Evolutionary conservation across 2,797 vertebrate genomes (phyloP).

Genomic region (Poecilia wingei): DNA sequence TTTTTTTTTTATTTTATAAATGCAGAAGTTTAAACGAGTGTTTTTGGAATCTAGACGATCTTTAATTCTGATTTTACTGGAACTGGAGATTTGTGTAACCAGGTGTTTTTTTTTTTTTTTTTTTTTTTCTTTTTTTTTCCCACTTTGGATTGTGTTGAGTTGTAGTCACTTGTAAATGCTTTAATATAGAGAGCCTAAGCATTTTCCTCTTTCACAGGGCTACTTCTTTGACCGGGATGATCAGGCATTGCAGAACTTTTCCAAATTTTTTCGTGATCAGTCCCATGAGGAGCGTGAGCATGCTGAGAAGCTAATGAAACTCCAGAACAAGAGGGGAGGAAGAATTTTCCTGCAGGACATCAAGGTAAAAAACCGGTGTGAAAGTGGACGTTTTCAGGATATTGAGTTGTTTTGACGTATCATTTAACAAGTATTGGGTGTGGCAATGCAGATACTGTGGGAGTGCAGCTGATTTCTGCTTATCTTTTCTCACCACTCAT

Average conservation of each 20-base stretch:
- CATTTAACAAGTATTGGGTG: constrained; percentile 29
- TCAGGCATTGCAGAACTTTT: constrained; percentile 92
- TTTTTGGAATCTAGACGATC: background rate
- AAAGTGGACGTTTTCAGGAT: background rate
- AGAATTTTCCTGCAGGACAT: constrained; percentile 94
- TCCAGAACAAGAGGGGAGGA: constrained; percentile 93
- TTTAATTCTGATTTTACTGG: background rate
- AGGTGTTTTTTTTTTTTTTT: background rate
- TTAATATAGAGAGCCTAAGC: background rate
- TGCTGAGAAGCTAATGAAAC: constrained; percentile 94
- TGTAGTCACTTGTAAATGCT: no score
- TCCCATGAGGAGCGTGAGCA: constrained; percentile 94
- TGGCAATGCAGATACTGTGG: constrained; percentile 52
- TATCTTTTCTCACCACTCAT: constrained; percentile 66
- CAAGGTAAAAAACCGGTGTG: constrained; percentile 77
- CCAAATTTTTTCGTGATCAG: constrained; percentile 92
- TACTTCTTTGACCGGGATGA: constrained; percentile 96
- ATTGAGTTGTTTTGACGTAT: background rate
- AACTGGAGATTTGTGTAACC: background rate
- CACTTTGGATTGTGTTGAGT: background rate
- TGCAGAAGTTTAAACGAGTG: background rate
- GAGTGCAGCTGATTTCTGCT: constrained; percentile 44
- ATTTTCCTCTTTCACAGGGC: constrained; percentile 71
- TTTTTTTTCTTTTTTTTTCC: no score
- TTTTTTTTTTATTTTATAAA: no score